Base-by-base conservation (phyloP, 2,888 invertebrate genomes). In the Apodemia hepburni region DNA sequence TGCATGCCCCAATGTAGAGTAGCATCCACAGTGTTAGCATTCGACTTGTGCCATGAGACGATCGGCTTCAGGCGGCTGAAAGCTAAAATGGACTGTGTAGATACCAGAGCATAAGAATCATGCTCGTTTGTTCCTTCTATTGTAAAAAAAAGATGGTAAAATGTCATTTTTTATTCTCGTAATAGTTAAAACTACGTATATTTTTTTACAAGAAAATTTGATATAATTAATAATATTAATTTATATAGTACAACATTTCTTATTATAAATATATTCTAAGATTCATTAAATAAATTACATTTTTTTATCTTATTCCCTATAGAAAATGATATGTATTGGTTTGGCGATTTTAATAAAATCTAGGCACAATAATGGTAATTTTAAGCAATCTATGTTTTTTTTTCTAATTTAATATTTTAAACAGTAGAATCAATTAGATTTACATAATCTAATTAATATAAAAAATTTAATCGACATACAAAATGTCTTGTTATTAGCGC, bases 281-380 rank as follows among this genome's bases (percentile, higher is more conserved):
- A 51, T 65, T 61, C 38, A 60, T 49, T 59, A 63, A 64, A n/a
- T 60, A 38, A 65, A 61, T 61, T 67, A 71, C 63, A 62, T 68
- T 60, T 58, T 29, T 66, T 68, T 42, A 42, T 6, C 42, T 67
- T 66, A 64, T 68, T 76, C 80, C 73, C 74, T 76, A 73, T 69
- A 75, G 80, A 79, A 66, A 71, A 72, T 85, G 85, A 85, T 85
- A 86, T 85, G 86, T 84, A 69, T 74, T 78, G 77, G 71, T 84
- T 85, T 85, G 84, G 84, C 84, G 84, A 81, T 80, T 82, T 79
- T 68, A 73, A 78, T 77, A 75, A 73, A 73, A 76, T 81, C 84
- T 84, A 85, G 86, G 86, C 86, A 86, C 85, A 80, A 79, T 72
- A 80, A 78, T 79, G 82, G 81, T 76, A 74, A 77, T 76, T 69